A percentile compares a stretch with the other conserved stretches of the same genome.
Evolutionary conservation across 2,888 invertebrate species (phyloP).

Genomic region (Synanthedon andrenaeformis): DNA sequence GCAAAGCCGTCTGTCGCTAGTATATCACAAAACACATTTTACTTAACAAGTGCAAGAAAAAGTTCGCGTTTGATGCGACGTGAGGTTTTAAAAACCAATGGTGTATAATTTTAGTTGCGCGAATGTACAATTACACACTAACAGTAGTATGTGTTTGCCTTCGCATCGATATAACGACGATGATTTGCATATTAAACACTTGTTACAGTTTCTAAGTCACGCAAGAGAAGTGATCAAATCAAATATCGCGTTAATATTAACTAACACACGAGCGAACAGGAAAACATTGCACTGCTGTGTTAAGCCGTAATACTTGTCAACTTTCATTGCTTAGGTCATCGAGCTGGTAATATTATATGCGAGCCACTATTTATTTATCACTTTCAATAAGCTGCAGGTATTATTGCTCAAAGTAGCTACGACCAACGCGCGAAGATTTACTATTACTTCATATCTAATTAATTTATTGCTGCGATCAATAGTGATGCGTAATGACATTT

Average conservation of each 20-base stretch:
- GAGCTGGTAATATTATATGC: too few relatives aligned
- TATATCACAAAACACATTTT: too few relatives aligned
- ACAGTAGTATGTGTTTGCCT: background rate
- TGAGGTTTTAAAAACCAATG: background rate
- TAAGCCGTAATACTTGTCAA: background rate
- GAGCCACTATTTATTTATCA: background rate
- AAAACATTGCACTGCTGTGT: background rate
- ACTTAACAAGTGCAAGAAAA: too few relatives aligned
- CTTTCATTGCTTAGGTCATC: background rate
- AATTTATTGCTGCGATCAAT: too few relatives aligned
- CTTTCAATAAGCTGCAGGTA: background rate
- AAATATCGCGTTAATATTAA: conserved; percentile 1
- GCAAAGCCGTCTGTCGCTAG: too few relatives aligned
- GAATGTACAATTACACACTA: background rate
- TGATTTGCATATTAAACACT: background rate
- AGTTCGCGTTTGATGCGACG: background rate
- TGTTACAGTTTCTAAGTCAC: conserved; percentile 5
- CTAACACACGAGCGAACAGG: background rate
- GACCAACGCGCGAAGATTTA: too few relatives aligned
- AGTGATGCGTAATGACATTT: too few relatives aligned
- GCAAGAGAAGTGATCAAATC: conserved; percentile 2
- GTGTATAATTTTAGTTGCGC: background rate
- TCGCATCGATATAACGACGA: background rate
- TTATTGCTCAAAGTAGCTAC: too few relatives aligned
- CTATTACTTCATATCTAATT: too few relatives aligned